Conservation (phyloP, 2,113 vertebrate species). For the Coturnix japonica region DNA sequence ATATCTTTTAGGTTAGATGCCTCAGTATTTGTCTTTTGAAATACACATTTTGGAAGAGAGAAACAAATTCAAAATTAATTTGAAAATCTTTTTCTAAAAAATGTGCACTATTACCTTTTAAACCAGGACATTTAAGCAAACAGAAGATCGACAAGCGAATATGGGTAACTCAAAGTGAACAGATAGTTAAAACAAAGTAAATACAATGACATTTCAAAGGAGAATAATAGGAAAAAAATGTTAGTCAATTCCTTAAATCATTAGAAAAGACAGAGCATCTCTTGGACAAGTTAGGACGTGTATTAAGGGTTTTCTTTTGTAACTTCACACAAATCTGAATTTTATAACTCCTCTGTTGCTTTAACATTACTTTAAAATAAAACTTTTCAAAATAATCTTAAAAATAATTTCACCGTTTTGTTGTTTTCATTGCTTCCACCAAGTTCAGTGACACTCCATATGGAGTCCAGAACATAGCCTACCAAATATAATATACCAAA, state of each 20-base stretch:
- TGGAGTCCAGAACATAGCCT: not conserved
- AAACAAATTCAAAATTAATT: not conserved
- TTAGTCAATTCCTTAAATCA: not conserved
- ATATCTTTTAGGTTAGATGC: not conserved
- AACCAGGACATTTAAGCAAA: not conserved
- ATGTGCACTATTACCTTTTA: not conserved
- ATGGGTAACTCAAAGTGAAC: fast-evolving
- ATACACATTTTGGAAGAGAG: not conserved
- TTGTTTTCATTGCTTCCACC: not conserved
- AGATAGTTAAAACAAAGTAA: not conserved
- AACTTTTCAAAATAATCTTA: not conserved
- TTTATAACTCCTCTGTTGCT: not conserved
- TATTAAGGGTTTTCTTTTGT: not conserved
- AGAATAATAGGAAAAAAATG: not conserved
- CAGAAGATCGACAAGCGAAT: not conserved
- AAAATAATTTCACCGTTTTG: not conserved
- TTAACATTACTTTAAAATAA: not conserved
- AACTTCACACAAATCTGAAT: not conserved
- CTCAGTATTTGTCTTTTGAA: not conserved
- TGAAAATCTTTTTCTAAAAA: not conserved
- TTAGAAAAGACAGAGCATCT: not conserved
- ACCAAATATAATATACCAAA: not conserved
- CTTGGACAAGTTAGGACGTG: not conserved
- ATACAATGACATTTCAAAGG: not conserved
- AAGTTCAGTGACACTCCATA: not conserved